Evolutionary conservation across 2,888 invertebrate genomes (phyloP).

Genomic region (Carterocephalus palaemon): DNA sequence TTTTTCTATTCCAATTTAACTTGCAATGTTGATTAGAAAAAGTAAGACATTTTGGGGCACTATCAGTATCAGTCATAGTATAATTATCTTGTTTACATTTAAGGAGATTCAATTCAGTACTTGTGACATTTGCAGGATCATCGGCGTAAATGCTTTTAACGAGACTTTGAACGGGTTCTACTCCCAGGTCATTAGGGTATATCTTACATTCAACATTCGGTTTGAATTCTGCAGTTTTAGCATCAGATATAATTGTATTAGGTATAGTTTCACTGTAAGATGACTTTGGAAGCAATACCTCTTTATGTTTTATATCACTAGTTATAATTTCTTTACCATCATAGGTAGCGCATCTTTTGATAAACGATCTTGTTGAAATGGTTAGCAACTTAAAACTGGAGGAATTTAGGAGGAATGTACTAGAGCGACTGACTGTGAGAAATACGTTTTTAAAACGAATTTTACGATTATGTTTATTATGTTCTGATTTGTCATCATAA

Average conservation of each 20-base stretch:
- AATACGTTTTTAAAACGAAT: slow-evolving; percentile 38
- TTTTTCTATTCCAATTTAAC: slow-evolving; percentile 12
- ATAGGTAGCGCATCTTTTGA: slow-evolving; percentile 43
- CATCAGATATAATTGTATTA: background rate
- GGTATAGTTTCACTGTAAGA: background rate
- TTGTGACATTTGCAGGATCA: slow-evolving; percentile 35
- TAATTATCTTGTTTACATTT: slow-evolving; percentile 32
- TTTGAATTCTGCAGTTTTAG: background rate
- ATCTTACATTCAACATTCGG: background rate
- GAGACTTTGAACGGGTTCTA: slow-evolving; percentile 40
- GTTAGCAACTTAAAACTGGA: slow-evolving; percentile 48
- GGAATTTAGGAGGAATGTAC: slow-evolving; percentile 34
- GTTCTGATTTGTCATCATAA: slow-evolving; percentile 15
- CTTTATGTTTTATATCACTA: background rate
- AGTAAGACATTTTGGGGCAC: slow-evolving; percentile 12
- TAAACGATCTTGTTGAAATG: slow-evolving; percentile 50
- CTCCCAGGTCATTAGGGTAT: slow-evolving; percentile 3
- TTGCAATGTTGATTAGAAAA: background rate
- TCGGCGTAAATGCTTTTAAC: slow-evolving; percentile 45
- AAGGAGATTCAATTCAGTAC: slow-evolving; percentile 33
- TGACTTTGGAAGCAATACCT: slow-evolving; percentile 2
- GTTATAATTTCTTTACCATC: slow-evolving; percentile 17
- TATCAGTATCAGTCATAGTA: slow-evolving; percentile 41
- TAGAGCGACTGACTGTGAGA: slow-evolving; percentile 31
- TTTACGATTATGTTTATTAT: slow-evolving; percentile 32